phyloP scores from a whole-genome alignment of 2,888 invertebrate species.

The Sclerodermus sp. region DNA sequence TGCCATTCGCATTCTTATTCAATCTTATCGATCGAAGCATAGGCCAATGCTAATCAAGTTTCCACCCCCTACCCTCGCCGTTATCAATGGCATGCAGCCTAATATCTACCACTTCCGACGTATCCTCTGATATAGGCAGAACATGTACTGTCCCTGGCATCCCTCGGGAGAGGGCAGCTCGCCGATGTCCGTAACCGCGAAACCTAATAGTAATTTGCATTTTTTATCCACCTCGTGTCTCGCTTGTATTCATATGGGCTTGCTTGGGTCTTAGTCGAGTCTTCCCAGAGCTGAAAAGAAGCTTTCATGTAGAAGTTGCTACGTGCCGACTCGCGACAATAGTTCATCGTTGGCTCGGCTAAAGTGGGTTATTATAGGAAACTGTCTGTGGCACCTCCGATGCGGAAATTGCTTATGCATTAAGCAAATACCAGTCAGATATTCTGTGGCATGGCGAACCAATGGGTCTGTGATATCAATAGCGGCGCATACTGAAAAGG shows the following conservation, averaged over 20 bases:
- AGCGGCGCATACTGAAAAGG: no score
- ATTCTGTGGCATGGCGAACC: conserved; percentile 20
- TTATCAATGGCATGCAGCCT: conserved; percentile 11
- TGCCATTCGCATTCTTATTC: not conserved
- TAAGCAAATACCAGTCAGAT: conserved; percentile 48
- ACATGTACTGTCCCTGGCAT: conserved; percentile 16
- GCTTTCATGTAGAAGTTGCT: conserved; percentile 14
- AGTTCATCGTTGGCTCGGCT: conserved; percentile 34
- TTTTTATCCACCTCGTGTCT: not conserved
- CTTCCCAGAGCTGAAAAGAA: not conserved
- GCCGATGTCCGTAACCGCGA: no score
- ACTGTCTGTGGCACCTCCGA: conserved; percentile 43
- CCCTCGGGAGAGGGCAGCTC: no score
- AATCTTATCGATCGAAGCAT: conserved; percentile 11
- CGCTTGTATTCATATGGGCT: not conserved
- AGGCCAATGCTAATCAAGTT: conserved; percentile 23
- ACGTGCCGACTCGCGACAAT: conserved; percentile 26
- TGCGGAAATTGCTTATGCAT: conserved; percentile 52
- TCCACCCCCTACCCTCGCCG: conserved; percentile 1
- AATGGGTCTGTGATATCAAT: no score
- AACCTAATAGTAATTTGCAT: not conserved
- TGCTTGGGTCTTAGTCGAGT: conserved; percentile 4
- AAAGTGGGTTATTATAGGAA: conserved; percentile 50
- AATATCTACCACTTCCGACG: conserved; percentile 21
- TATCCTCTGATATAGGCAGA: conserved; percentile 9